A percentile compares a stretch with the other conserved stretches of the same genome.
phyloP scores from a whole-genome alignment of 2,888 invertebrate species.

The Andrena minutula region DNA sequence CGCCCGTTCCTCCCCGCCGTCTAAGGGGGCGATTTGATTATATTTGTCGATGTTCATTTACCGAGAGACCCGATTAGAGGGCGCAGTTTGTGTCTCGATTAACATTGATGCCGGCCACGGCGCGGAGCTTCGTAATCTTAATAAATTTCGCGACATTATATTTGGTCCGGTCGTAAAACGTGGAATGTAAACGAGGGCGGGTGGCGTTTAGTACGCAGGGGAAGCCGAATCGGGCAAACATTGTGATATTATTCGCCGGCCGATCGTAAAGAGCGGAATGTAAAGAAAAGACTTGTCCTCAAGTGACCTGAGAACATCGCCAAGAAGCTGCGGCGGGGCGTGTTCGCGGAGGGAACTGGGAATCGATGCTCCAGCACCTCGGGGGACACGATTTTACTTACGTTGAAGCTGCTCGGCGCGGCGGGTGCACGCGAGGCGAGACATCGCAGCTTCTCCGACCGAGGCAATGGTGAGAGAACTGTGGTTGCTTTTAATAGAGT shows the following conservation, averaged over 20 bases:
- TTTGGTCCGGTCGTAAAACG: constrained; percentile 58
- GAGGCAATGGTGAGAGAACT: no score
- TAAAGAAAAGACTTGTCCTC: constrained; percentile 62
- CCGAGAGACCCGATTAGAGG: constrained; percentile 13
- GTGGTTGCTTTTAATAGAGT: no score
- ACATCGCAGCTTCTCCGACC: no score
- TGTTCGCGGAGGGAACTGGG: neutral
- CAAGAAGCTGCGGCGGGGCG: constrained; percentile 17
- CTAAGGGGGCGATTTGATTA: constrained; percentile 10
- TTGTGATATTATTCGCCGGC: constrained; percentile 64
- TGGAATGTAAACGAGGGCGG: constrained; percentile 63
- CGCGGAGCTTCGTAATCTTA: constrained; percentile 23
- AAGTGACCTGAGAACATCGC: constrained; percentile 51
- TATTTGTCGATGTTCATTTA: neutral
- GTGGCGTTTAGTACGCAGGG: constrained; percentile 44
- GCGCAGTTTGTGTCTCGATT: constrained; percentile 35
- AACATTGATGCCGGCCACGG: constrained; percentile 14
- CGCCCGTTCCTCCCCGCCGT: neutral
- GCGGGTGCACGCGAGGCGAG: no score
- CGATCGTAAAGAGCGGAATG: constrained; percentile 64
- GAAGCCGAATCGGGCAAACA: constrained; percentile 61
- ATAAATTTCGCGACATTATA: constrained; percentile 57
- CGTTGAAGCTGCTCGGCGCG: neutral
- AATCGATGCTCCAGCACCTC: neutral
- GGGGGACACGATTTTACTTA: neutral